These are phyloP conservation scores for Saguinus midas DNA, from an alignment of 2,113 vertebrate species.

Conservation along the genomic window DNA sequence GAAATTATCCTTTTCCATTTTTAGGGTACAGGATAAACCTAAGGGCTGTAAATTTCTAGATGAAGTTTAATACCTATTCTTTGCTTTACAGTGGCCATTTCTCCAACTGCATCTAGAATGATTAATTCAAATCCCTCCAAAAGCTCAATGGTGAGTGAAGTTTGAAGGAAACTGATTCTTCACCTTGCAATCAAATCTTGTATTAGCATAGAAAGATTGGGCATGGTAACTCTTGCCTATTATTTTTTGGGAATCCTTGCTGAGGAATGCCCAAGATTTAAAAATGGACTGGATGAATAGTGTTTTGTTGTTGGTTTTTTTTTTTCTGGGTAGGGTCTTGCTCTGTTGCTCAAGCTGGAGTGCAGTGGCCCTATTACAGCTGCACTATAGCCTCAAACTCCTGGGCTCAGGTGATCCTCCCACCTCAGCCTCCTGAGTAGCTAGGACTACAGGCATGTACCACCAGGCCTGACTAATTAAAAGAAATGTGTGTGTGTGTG, in stretches of 20 bases:
- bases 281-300: not conserved
- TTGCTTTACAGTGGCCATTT: not conserved
- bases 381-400: too few species aligned
- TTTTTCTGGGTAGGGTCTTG: too few species aligned
- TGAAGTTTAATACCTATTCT: not conserved
- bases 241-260: not conserved
- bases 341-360: too few species aligned
- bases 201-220: not conserved
- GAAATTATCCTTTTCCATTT: not conserved
- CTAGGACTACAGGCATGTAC: too few species aligned
- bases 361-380: too few species aligned
- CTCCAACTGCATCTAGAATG: not conserved
- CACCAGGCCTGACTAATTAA: too few species aligned
- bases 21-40: not conserved
- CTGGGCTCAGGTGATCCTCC: too few species aligned
- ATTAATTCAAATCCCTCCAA: not conserved
- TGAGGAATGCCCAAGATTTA: not conserved
- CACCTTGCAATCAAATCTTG: not conserved
- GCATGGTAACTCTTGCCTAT: not conserved
- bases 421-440: too few species aligned
- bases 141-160: not conserved
- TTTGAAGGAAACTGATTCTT: constrained; percentile 26
- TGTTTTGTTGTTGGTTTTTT: not conserved
- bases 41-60: not conserved
- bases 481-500: too few species aligned